phyloP scores from a whole-genome alignment of 2,888 invertebrate species.

The Andrena hattorfiana region DNA sequence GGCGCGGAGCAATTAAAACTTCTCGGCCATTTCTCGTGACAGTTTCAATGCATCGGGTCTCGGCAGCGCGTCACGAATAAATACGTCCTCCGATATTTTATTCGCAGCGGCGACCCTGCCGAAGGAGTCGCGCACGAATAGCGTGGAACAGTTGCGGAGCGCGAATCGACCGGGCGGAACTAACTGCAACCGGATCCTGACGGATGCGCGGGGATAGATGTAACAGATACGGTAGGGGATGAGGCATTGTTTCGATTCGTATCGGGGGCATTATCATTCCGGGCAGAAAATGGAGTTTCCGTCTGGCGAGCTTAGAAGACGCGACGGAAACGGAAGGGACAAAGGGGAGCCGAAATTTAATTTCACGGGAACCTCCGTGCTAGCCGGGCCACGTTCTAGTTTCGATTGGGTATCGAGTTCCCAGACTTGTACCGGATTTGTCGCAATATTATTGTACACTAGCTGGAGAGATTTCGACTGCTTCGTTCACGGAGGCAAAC shows the following conservation, averaged over 20 bases:
- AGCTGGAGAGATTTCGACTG: background rate
- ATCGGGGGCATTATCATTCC: constrained; percentile 35
- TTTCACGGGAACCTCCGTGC: constrained; percentile 12
- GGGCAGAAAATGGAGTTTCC: constrained; percentile 34
- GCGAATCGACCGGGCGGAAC: constrained; percentile 28
- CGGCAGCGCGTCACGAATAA: too few relatives aligned
- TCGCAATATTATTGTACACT: background rate
- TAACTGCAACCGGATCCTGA: constrained; percentile 43
- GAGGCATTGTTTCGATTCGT: constrained; percentile 28
- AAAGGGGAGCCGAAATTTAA: constrained; percentile 47
- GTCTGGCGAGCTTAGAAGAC: constrained; percentile 31
- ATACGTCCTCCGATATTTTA: background rate
- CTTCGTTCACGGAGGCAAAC: background rate
- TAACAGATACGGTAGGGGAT: background rate
- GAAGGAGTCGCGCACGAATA: background rate
- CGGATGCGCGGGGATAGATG: constrained; percentile 24
- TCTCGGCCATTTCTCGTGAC: constrained; percentile 24
- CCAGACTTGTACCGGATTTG: constrained; percentile 21
- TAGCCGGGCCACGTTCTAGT: constrained; percentile 23
- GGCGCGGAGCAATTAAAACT: constrained; percentile 47
- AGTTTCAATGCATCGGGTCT: background rate
- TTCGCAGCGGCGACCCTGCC: background rate
- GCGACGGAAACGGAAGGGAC: constrained; percentile 22
- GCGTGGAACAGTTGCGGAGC: background rate
- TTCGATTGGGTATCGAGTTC: constrained; percentile 16